Conservation (phyloP, 2,797 vertebrate species). For the Coranthus polyacanthus region DNA sequence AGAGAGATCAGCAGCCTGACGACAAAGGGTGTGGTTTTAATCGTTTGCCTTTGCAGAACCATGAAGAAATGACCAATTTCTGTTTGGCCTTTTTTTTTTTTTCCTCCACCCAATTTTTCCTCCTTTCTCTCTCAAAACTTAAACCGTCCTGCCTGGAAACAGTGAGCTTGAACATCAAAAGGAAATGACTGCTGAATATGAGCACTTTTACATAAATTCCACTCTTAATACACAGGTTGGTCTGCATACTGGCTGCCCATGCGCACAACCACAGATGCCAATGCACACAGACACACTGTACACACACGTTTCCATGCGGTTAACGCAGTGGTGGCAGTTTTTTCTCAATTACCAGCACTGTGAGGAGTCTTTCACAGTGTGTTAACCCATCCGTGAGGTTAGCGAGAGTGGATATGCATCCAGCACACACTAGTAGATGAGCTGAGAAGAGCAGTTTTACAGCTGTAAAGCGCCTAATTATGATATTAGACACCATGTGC, state of each 20-base stretch:
- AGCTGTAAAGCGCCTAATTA: too few species aligned
- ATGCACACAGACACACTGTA: conserved; percentile 37
- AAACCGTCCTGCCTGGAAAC: conserved; percentile 76
- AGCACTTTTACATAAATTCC: conserved; percentile 76
- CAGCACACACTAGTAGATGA: conserved; percentile 12
- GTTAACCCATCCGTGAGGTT: conserved; percentile 40
- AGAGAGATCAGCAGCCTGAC: conserved; percentile 5
- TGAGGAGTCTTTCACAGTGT: conserved; percentile 47
- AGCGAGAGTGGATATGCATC: conserved; percentile 19
- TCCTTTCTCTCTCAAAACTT: conserved; percentile 25
- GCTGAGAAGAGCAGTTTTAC: conserved; percentile 26
- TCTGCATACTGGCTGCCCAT: conserved; percentile 33
- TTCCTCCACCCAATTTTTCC: conserved; percentile 2
- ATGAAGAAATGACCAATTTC: conserved; percentile 41
- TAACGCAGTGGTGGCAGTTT: conserved; percentile 50
- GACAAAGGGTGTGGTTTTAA: conserved; percentile 33
- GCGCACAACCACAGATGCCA: conserved; percentile 32
- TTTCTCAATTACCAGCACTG: conserved; percentile 55
- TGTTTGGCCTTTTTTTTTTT: conserved; percentile 66
- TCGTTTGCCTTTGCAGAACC: conserved; percentile 34
- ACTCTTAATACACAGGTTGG: conserved; percentile 57
- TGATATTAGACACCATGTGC: conserved; percentile 10
- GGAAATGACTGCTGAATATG: conserved; percentile 76
- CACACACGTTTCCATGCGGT: conserved; percentile 52
- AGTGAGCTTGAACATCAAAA: conserved; percentile 79